Evolutionary conservation across 2,113 vertebrate species (phyloP).

Genomic region (Gopherus evgoodei): DNA sequence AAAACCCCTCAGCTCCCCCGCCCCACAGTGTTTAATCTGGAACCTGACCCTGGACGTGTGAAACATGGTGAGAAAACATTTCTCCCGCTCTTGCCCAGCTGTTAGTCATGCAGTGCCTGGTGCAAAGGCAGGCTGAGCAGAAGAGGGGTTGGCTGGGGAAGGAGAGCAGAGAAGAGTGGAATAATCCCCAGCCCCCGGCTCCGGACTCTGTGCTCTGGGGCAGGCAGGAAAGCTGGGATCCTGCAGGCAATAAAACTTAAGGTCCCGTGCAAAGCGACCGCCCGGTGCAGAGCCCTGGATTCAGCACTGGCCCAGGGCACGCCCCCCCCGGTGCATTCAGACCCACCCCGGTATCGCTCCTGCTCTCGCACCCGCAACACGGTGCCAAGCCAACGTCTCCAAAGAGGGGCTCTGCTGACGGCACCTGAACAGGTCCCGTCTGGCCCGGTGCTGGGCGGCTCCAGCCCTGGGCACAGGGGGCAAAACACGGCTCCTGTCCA

Average conservation of each 20-base stretch:
- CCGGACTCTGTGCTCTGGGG: neutral
- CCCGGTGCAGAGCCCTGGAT: too few species aligned
- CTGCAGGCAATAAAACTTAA: neutral
- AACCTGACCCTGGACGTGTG: constrained; percentile 16
- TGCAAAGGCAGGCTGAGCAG: constrained; percentile 17
- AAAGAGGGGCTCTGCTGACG: neutral
- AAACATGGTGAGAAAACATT: neutral
- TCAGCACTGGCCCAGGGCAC: neutral
- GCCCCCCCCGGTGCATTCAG: neutral
- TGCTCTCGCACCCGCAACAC: neutral
- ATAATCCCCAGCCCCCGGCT: neutral
- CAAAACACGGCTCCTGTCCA: neutral
- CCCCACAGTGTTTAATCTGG: neutral
- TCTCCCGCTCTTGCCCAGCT: constrained; percentile 8
- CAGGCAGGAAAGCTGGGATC: neutral
- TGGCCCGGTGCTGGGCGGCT: neutral
- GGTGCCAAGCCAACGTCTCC: neutral
- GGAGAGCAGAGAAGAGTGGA: neutral
- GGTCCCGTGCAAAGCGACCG: neutral
- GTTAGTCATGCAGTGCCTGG: constrained; percentile 22
- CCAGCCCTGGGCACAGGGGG: neutral
- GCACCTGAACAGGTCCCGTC: too few species aligned
- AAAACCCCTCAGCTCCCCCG: neutral
- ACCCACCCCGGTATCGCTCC: too few species aligned
- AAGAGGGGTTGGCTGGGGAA: neutral